Base-by-base conservation (phyloP, 2,888 invertebrate genomes). In the Phalera bucephala region DNA sequence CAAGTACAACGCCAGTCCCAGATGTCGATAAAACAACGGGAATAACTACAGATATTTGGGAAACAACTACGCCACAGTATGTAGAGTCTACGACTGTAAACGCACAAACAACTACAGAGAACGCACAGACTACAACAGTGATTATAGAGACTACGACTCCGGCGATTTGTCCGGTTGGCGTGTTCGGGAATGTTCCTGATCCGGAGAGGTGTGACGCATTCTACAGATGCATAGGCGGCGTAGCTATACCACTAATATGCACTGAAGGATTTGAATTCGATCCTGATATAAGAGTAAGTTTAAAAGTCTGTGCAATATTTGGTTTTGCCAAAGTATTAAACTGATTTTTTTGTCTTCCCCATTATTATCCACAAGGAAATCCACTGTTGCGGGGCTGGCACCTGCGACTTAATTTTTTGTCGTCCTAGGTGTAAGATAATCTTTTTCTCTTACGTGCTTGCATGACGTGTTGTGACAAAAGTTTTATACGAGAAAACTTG, bases 141-240 rank as follows among this genome's bases (percentile, higher is more conserved):
- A 3, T 5, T 5, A 5, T 17, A 17, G 17, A 17, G 17, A 17
- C 20, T 13, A 17, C 11, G 4, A 26, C 33, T 10, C 11, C 27
- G 6, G 20, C 15, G 11, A 7, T 45, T 1, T 41, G 43, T 22
- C 31, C 41, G 0, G 28, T 33, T 6, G 37, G 35, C 7, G 27
- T 34, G 2, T 35, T 44, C 7, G 51, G 46, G 8, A 49, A 40
- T 14, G 28, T 51, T 4, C 45, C 49, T 0, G 21, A 49, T 10
- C 40, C 51, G 4, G 31, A 45, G 0, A 27, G 15, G 2, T 54
- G 53, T 27, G 33, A 51, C 17, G 37, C 34, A 3, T 56, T 44
- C 28, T 51, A 35, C 14, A 39, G 51, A 13, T 56, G 56, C 9
- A 12, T 33, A 2, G 36, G 33, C 8, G 50, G 51, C 2, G 31